A percentile compares a stretch with the other conserved stretches of the same genome.
These are phyloP conservation scores for Tachina fera DNA, from an alignment of 2,888 invertebrate genomes.

Conservation along the genomic window DNA sequence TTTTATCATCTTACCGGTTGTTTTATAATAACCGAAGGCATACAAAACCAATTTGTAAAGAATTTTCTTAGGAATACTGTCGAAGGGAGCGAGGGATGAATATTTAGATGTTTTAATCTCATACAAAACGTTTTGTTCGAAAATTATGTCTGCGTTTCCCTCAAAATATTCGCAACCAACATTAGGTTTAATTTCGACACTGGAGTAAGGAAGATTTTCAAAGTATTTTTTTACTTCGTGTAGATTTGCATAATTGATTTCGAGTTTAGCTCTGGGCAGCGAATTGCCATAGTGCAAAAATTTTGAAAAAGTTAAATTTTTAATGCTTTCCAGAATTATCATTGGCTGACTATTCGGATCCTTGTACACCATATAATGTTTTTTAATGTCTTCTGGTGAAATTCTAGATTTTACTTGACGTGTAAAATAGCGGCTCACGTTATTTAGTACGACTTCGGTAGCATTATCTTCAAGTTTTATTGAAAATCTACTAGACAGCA, in stretches of 20 bases:
- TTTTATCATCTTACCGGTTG: constrained; percentile 24
- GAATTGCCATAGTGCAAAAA: constrained; percentile 4
- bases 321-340: constrained; percentile 25
- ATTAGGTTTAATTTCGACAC: constrained; percentile 5
- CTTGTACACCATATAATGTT: constrained; percentile 27
- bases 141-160: constrained; percentile 39
- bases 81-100: background rate
- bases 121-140: constrained; percentile 21
- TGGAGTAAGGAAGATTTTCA: background rate
- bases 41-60: constrained; percentile 32
- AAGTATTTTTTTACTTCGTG: constrained; percentile 27
- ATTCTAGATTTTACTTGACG: fast-evolving
- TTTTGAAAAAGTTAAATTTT: constrained; percentile 16
- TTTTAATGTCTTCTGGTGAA: background rate
- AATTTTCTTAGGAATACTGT: background rate
- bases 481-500: constrained; percentile 11
- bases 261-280: constrained; percentile 9
- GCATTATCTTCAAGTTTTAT: background rate
- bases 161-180: constrained; percentile 18
- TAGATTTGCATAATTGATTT: background rate
- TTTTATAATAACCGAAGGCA: constrained; percentile 44
- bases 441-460: background rate
- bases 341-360: constrained; percentile 1
- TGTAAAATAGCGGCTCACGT: background rate
- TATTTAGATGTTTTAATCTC: constrained; percentile 47